Evolutionary conservation across 2,888 invertebrate genomes (phyloP).

Genomic region (Polyommatus icarus): DNA sequence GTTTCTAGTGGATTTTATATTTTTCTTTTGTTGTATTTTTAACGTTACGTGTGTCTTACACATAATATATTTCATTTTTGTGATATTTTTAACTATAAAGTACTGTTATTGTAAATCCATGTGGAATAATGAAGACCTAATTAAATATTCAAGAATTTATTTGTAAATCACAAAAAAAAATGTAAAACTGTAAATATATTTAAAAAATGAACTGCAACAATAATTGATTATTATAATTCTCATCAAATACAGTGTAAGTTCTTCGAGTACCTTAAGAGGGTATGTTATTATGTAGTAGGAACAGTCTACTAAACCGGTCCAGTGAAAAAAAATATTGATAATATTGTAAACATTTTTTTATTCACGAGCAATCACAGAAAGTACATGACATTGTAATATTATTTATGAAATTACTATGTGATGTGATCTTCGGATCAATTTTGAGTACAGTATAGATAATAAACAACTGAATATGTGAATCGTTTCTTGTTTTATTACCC

Average conservation of each 20-base stretch:
- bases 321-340: slow-evolving; percentile 80
- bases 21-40: slow-evolving; percentile 80
- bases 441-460: slow-evolving; percentile 88
- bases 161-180: slow-evolving; percentile 81
- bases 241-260: slow-evolving; percentile 78
- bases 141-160: slow-evolving; percentile 81
- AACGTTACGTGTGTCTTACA: slow-evolving; percentile 82
- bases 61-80: slow-evolving; percentile 82
- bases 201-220: slow-evolving; percentile 77
- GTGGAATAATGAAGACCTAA: slow-evolving; percentile 80
- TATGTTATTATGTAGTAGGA: slow-evolving; percentile 73
- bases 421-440: slow-evolving; percentile 87
- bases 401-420: slow-evolving; percentile 85
- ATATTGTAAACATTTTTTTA: slow-evolving; percentile 80
- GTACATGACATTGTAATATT: slow-evolving; percentile 82
- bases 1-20: slow-evolving; percentile 81
- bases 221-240: slow-evolving; percentile 75
- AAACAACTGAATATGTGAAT: slow-evolving; percentile 85
- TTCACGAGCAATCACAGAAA: slow-evolving; percentile 79
- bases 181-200: slow-evolving; percentile 81
- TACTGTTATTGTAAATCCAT: slow-evolving; percentile 81
- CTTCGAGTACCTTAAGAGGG: slow-evolving; percentile 73
- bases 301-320: slow-evolving; percentile 78
- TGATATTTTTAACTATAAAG: slow-evolving; percentile 82
- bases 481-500: slow-evolving; percentile 49